Evolutionary conservation across 1,140 invertebrate species (phyloP).

Genomic region (Euglossa dilemma): DNA sequence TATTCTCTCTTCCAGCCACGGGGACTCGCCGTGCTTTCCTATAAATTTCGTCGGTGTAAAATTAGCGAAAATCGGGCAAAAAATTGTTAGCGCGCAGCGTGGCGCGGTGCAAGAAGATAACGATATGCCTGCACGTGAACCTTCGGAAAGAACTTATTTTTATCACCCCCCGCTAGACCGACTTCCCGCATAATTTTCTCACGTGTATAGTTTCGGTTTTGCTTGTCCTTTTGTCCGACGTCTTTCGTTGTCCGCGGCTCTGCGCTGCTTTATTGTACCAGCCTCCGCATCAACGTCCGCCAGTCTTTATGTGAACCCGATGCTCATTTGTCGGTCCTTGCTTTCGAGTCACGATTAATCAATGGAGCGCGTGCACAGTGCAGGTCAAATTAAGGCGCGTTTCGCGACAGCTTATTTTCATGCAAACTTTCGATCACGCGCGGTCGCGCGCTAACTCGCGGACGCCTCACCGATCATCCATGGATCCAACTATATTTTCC

Average conservation of each 20-base stretch:
- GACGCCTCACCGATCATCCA: too few relatives aligned
- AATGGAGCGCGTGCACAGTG: constrained; percentile 37
- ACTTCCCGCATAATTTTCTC: constrained; percentile 53
- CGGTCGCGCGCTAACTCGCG: too few relatives aligned
- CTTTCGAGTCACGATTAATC: constrained; percentile 44
- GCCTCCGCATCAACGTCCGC: constrained; percentile 38
- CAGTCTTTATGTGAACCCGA: constrained; percentile 56
- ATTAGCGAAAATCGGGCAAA: neutral
- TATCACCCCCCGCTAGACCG: constrained; percentile 6
- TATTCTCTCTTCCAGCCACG: neutral
- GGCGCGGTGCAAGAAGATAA: neutral
- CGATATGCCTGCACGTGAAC: constrained; percentile 3
- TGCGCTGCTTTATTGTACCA: constrained; percentile 53
- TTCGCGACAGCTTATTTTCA: constrained; percentile 35
- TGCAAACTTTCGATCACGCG: constrained; percentile 23
- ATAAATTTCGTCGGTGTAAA: neutral
- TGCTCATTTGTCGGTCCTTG: constrained; percentile 56
- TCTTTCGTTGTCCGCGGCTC: constrained; percentile 26
- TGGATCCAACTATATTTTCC: too few relatives aligned
- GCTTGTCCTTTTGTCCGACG: constrained; percentile 41
- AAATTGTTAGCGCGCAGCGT: neutral
- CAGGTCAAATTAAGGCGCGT: constrained; percentile 23
- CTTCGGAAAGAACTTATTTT: constrained; percentile 39
- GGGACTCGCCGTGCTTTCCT: too few relatives aligned
- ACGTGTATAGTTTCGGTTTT: constrained; percentile 54